Conservation (phyloP, 1,140 invertebrate species). For the Diachasmimorpha longicaudata region DNA sequence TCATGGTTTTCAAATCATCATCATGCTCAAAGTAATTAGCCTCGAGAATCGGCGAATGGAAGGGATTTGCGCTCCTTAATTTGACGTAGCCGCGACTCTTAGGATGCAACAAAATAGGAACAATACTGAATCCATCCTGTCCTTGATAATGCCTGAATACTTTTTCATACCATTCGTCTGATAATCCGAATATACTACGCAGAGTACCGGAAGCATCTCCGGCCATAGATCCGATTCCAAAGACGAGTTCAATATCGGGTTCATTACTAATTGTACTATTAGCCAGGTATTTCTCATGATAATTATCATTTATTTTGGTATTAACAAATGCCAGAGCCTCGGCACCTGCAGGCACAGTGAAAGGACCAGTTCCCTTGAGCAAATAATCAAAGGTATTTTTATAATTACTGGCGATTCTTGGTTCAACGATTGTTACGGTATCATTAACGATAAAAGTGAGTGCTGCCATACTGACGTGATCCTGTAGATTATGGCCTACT, state of each 20-base stretch:
- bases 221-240: conserved; percentile 74
- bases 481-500: conserved; percentile 82
- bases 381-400: conserved; percentile 66
- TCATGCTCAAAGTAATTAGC: conserved; percentile 78
- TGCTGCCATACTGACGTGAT: conserved; percentile 75
- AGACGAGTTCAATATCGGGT: conserved; percentile 81
- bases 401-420: conserved; percentile 61
- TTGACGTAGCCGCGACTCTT: conserved; percentile 75
- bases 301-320: conserved; percentile 41
- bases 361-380: conserved; percentile 67
- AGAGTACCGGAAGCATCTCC: conserved; percentile 75
- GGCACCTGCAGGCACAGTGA: conserved; percentile 74
- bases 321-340: conserved; percentile 76
- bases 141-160: conserved; percentile 64
- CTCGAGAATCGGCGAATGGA: conserved; percentile 75
- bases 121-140: conserved; percentile 68
- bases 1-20: conserved; percentile 71
- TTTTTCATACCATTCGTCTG: conserved; percentile 67
- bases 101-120: conserved; percentile 75
- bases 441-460: conserved; percentile 73
- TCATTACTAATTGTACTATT: conserved; percentile 45
- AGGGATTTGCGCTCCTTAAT: conserved; percentile 73
- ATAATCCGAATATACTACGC: conserved; percentile 69
- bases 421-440: conserved; percentile 65
- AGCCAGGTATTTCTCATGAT: background rate